A percentile compares a stretch with the other conserved stretches of the same genome.
Conservation (phyloP, 2,888 invertebrate genomes). For the Cryptocheilus praepositus region DNA sequence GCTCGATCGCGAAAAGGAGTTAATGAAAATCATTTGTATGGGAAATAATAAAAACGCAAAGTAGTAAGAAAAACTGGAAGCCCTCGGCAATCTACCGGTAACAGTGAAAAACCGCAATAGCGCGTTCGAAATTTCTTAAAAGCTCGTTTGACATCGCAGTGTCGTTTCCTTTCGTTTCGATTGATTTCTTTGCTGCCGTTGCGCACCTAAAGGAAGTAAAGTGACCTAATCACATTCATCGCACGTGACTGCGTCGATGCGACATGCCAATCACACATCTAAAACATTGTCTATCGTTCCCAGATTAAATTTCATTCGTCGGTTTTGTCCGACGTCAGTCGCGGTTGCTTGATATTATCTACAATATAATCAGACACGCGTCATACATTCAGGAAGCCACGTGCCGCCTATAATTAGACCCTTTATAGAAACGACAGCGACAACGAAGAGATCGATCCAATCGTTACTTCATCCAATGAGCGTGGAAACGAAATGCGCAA, state of each 20-base stretch:
- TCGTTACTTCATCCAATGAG: neutral
- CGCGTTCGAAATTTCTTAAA: constrained; percentile 17
- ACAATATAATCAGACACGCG: neutral
- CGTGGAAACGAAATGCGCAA: too few species aligned
- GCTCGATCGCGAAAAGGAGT: constrained; percentile 1
- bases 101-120: neutral
- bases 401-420: constrained; percentile 11
- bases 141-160: neutral
- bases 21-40: neutral
- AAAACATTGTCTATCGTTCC: too few species aligned
- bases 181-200: constrained; percentile 3
- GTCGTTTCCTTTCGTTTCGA: neutral
- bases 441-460: constrained; percentile 7
- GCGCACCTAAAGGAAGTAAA: neutral
- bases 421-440: neutral
- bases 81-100: neutral
- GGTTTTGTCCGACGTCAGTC: neutral
- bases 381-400: too few species aligned
- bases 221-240: neutral
- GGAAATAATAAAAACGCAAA: neutral
- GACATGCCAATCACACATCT: neutral
- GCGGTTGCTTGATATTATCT: neutral
- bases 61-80: constrained; percentile 1
- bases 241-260: neutral
- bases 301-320: too few species aligned